Evolutionary conservation across 2,888 invertebrate genomes (phyloP), one percentile per base, ranked within the genome.

Genomic region (Ormyrus pomaceus): DNA sequence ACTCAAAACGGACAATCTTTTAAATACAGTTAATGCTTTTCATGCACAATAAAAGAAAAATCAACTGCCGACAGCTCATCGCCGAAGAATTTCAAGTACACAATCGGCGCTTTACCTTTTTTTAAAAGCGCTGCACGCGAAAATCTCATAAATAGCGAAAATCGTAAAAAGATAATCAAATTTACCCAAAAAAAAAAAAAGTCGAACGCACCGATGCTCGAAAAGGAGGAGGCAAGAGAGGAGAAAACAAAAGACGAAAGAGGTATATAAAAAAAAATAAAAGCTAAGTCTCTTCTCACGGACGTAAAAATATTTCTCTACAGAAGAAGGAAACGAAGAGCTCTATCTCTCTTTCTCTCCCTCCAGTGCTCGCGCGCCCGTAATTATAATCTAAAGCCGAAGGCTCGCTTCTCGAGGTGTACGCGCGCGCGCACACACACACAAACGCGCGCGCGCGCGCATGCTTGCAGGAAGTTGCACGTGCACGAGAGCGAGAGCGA

Each of bases 371-470:
- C 74, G 69, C 69, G 75, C 76, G 74, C 53, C 65, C 65, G 82
- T 82, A 83, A 82, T 82, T 82, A 82, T 83, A 83, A 82, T 83
- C 81, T 76, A 76, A 75, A 81, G 81, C 62, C 77, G 76, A 81
- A 81, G 81, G 75, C 81, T 82, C 72, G 77, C 69, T 55, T 53
- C 74, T 79, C 62, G 64, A 68, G 58, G 64, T 56, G 72, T 64
- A 77, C 55, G 19, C 13, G 50, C 69, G 11, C 51, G 11, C n/a
- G 19, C 11, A 34, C 51, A 61, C 53, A 46, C 19, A 62, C 34
- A 79, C 50, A 19, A 59, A 68, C 8, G 50, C 9, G 13, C 19
- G 62, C 34, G 50, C 48, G 11, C 34, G 34, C 34, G 34, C 34
- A 34, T 51, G 64, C 58, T 34, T 77, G 77, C 80, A 80, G 82